Base-by-base conservation (phyloP, 1,140 invertebrate species). In the Penaeus vannamei region DNA sequence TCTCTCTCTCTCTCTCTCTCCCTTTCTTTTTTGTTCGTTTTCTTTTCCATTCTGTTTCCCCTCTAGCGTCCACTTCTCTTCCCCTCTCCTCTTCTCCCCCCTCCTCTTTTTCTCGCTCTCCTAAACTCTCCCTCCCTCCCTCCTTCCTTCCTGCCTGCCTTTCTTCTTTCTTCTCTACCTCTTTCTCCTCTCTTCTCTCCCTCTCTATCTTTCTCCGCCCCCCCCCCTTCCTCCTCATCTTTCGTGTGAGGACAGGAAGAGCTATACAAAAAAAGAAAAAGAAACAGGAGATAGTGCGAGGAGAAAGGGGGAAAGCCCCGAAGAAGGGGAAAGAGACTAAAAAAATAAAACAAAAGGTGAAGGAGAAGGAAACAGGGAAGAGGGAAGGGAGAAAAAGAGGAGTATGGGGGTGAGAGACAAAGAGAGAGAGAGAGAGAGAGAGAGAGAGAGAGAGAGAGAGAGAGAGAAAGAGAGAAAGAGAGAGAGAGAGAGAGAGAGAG, bases 381-480 rank as follows among this genome's bases (percentile, higher is more conserved):
- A 64, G 62, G n/a, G 62, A n/a, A 64, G 62, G n/a, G 62, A 64
- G 62, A 64, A n/a, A 64, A n/a, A 64, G n/a, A n/a, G n/a, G n/a
- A n/a, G n/a, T n/a, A n/a, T n/a, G n/a, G n/a, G n/a, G n/a, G n/a
- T n/a, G n/a, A n/a, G n/a, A n/a, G n/a, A n/a, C 17, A n/a, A 64
- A n/a, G 62, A 64, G 62, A 64, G 62, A 64, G 62, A 64, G 62
- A 64, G 62, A 64, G 62, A 64, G 62, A 64, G 62, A 64, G 62
- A n/a, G 62, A n/a, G n/a, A 17, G 62, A 64, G 62, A 64, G 62
- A 19, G 62, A n/a, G 17, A 64, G 17, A 17, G n/a, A n/a, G 62
- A 17, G n/a, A n/a, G n/a, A n/a, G 62, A 19, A n/a, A n/a, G 62
- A 64, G 62, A 17, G 17, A n/a, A 64, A 64, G 62, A 64, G 62